Evolutionary conservation across 2,888 invertebrate genomes (phyloP).

Genomic region (Cephus spinipes): DNA sequence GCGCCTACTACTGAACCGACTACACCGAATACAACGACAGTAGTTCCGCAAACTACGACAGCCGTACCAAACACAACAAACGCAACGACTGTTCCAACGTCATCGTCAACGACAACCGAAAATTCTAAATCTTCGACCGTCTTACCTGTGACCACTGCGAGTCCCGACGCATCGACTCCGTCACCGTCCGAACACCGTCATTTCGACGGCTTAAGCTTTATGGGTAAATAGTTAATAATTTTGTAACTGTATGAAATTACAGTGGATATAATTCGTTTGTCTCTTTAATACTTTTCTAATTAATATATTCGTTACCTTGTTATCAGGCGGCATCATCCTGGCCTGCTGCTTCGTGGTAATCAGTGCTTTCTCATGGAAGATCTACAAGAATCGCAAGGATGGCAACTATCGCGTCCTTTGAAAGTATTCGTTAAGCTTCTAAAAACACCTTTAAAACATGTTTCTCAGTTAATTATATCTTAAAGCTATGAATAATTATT

Average conservation of each 20-base stretch:
- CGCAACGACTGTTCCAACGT: constrained; percentile 31
- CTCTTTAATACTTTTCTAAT: background rate
- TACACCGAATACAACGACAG: constrained; percentile 28
- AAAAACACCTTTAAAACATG: constrained; percentile 11
- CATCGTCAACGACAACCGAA: constrained; percentile 27
- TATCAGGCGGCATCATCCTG: constrained; percentile 84
- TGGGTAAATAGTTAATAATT: constrained; percentile 54
- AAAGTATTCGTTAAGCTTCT: constrained; percentile 54
- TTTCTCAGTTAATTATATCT: constrained; percentile 21
- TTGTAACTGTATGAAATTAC: constrained; percentile 26
- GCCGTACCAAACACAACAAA: constrained; percentile 17
- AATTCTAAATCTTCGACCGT: constrained; percentile 29
- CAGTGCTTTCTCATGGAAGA: constrained; percentile 85
- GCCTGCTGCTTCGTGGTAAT: constrained; percentile 84
- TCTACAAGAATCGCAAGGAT: constrained; percentile 87
- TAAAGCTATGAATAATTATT: constrained; percentile 31
- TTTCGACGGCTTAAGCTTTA: constrained; percentile 82
- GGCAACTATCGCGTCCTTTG: constrained; percentile 91
- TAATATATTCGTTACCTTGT: constrained; percentile 17
- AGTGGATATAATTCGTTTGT: constrained; percentile 1
- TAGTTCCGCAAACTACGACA: constrained; percentile 35
- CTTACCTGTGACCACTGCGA: constrained; percentile 31
- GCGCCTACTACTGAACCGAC: constrained; percentile 24
- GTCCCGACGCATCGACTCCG: constrained; percentile 32
- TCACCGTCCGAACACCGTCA: constrained; percentile 62